Evolutionary conservation across 2,797 vertebrate species (phyloP).

Genomic region (Phyllotis vaccarum): DNA sequence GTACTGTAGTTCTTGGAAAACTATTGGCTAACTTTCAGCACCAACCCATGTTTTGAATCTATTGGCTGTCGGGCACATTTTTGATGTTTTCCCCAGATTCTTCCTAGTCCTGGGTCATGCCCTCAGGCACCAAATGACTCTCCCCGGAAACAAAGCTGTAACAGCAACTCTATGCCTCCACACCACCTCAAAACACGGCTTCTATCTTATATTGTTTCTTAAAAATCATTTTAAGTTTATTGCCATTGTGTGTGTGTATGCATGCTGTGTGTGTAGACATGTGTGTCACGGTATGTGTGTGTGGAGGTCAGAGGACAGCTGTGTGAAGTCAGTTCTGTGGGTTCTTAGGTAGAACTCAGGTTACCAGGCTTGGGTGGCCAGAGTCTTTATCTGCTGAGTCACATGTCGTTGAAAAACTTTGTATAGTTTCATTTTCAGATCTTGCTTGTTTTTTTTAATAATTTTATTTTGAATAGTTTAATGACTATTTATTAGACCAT

Average conservation of each 20-base stretch:
- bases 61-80: too few relatives aligned
- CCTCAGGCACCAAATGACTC: too few relatives aligned
- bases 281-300: not conserved
- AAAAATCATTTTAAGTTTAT: not conserved
- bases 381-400: not conserved
- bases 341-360: not conserved
- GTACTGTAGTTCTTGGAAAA: too few relatives aligned
- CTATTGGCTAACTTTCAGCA: too few relatives aligned
- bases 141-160: too few relatives aligned
- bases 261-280: not conserved
- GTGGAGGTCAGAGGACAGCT: not conserved
- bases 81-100: too few relatives aligned
- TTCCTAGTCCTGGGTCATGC: too few relatives aligned
- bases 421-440: not conserved
- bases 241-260: not conserved
- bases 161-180: too few relatives aligned
- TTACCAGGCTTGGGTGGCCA: not conserved
- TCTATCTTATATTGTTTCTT: not conserved
- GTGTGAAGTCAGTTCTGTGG: not conserved
- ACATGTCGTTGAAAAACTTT: not conserved
- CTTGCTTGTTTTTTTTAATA: not conserved
- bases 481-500: not conserved
- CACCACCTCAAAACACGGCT: not conserved
- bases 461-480: not conserved
- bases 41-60: too few relatives aligned